phyloP scores from a whole-genome alignment of 1,140 invertebrate species.

The Listronotus oregonensis region DNA sequence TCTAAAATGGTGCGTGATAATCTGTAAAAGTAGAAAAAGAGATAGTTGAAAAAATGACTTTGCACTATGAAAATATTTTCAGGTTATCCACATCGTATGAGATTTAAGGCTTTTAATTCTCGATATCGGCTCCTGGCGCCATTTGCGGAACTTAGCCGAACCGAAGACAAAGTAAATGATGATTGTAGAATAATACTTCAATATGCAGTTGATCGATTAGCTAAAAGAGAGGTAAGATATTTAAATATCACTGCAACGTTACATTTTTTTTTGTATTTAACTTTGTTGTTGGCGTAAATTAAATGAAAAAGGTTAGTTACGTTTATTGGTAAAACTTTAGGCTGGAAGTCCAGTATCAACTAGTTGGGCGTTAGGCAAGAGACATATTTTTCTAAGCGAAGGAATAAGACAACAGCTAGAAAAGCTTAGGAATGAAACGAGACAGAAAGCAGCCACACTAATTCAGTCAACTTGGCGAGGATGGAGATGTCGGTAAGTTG shows the following conservation, averaged over 20 bases:
- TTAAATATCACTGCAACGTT: no score
- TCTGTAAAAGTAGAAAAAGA: no score
- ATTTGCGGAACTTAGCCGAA: constrained; percentile 72
- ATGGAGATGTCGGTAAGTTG: constrained; percentile 62
- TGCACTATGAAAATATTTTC: no score
- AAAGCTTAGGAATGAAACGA: constrained; percentile 74
- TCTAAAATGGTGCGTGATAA: no score
- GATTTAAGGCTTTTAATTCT: constrained; percentile 90
- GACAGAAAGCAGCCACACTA: constrained; percentile 75
- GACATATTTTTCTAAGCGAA: constrained; percentile 93
- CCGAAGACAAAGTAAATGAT: constrained; percentile 79
- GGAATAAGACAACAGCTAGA: constrained; percentile 89
- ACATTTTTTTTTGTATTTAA: no score
- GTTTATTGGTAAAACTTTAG: no score
- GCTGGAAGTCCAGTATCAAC: constrained; percentile 67
- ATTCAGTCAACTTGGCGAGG: constrained; percentile 85
- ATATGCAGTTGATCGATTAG: constrained; percentile 57
- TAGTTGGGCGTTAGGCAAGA: constrained; percentile 88
- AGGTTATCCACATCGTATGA: constrained; percentile 89
- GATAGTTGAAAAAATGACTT: no score
- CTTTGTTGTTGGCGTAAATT: no score
- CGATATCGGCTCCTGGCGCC: constrained; percentile 83
- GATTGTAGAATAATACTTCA: constrained; percentile 81
- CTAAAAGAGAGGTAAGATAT: constrained; percentile 48
- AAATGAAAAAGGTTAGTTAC: no score